phyloP scores from a whole-genome alignment of 2,113 vertebrate genomes.

The Coregonus clupeaformis region DNA sequence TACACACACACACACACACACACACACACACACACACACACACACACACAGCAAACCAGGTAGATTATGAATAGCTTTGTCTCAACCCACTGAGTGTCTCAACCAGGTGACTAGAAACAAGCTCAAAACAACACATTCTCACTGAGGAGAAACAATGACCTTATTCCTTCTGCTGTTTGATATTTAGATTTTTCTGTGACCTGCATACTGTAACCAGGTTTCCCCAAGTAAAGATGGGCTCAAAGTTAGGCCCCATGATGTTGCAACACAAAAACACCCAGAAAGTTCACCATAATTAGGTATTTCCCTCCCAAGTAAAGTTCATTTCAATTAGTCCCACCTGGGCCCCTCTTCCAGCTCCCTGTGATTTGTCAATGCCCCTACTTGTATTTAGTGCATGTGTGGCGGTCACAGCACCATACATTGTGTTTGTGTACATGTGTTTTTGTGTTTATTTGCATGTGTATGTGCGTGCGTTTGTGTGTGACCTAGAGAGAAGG shows the following conservation, averaged over 20 bases:
- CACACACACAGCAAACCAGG: conserved; percentile 24
- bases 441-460: not conserved
- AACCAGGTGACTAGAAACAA: conserved; percentile 62
- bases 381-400: conserved; percentile 44
- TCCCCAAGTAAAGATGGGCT: conserved; percentile 64
- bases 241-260: conserved; percentile 81
- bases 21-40: conserved; percentile 8
- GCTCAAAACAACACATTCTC: conserved; percentile 50
- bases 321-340: conserved; percentile 93
- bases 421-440: conserved; percentile 22
- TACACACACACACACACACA: not conserved
- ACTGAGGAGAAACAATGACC: conserved; percentile 69
- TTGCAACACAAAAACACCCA: conserved; percentile 77
- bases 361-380: conserved; percentile 75
- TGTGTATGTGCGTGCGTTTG: conserved; percentile 9
- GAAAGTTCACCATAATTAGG: conserved; percentile 92
- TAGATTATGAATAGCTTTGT: conserved; percentile 62
- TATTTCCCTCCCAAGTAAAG: conserved; percentile 79
- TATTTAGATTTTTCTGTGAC: conserved; percentile 43
- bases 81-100: conserved; percentile 39
- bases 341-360: conserved; percentile 71
- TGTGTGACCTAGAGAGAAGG: conserved; percentile 61
- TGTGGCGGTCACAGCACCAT: not conserved
- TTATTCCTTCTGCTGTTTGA: conserved; percentile 62
- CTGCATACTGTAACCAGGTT: conserved; percentile 44